Base-by-base conservation (phyloP, 2,888 invertebrate species). In the Lamellibrachia satsuma region DNA sequence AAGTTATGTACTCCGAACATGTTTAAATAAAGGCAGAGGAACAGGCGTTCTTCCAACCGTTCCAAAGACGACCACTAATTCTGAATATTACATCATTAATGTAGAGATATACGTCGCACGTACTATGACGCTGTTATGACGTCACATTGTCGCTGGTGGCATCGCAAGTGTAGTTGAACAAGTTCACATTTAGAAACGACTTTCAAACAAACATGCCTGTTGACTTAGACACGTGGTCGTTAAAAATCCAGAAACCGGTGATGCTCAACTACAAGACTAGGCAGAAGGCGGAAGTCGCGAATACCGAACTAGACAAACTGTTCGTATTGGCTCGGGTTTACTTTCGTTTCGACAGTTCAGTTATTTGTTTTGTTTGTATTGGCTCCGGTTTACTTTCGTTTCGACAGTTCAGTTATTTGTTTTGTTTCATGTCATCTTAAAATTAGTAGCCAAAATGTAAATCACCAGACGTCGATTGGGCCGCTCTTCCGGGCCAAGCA, bases 211-310 rank as follows among this genome's bases (percentile, higher is more conserved):
- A 75, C 75, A 75, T 75, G 75, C 75, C 75, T 15, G 75, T 75
- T 75, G 22, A 75, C 22, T 22, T 75, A 22, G 75, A 75, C 22
- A 75, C 75, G 75, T 75, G 75, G 75, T 75, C 75, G 75, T 22
- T 75, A 75, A 75, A 75, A 75, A 75, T 75, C 75, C 75, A 75
- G 75, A 75, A 75, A 15, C 75, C 75, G 22, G 75, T 75, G 75
- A 15, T 75, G 75, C 75, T 75, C 15, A 75, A 75, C 75, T 15
- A 75, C 75, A 75, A 75, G 75, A 6, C 22, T 9, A 60, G 60
- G 15, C 11, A 75, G 75, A 75, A 75, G 75, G 22, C 75, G 15
- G 75, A 15, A 2, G 22, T 75, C 75, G 75, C 75, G 15, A 75
- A 75, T 0, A 15, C 75, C 75, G 75, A 75, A 75, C 4, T 75